A percentile compares a stretch with the other conserved stretches of the same genome.
phyloP scores from a whole-genome alignment of 2,797 vertebrate genomes.

The Pteronotus mesoamericanus region DNA sequence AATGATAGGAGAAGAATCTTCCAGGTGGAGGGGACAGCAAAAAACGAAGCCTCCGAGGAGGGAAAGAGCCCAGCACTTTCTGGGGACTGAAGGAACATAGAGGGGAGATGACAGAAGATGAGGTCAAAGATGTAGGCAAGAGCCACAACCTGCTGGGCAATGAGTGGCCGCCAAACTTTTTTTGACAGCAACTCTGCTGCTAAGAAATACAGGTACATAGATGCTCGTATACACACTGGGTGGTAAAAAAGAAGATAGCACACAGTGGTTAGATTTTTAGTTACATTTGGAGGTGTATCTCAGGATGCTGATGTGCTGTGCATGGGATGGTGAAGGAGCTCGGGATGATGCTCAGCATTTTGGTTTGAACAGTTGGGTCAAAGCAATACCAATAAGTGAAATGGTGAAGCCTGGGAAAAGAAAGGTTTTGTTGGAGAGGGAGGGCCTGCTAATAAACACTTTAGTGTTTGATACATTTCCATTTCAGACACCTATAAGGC shows the following conservation, averaged over 20 bases:
- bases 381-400: not conserved
- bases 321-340: not conserved
- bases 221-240: not conserved
- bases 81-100: not conserved
- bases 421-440: not conserved
- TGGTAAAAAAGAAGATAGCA: not conserved
- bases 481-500: not conserved
- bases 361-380: not conserved
- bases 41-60: not conserved
- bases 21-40: not conserved
- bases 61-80: not conserved
- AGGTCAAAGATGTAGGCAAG: not conserved
- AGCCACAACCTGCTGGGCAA: not conserved
- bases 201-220: not conserved
- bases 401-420: not conserved
- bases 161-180: not conserved
- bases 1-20: not conserved
- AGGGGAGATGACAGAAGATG: not conserved
- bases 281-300: not conserved
- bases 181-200: not conserved
- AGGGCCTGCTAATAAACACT: not conserved
- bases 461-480: not conserved
- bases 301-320: not conserved
- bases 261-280: not conserved
- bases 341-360: not conserved